Conservation (phyloP, 1,140 invertebrate species). For the Conus ventricosus region DNA sequence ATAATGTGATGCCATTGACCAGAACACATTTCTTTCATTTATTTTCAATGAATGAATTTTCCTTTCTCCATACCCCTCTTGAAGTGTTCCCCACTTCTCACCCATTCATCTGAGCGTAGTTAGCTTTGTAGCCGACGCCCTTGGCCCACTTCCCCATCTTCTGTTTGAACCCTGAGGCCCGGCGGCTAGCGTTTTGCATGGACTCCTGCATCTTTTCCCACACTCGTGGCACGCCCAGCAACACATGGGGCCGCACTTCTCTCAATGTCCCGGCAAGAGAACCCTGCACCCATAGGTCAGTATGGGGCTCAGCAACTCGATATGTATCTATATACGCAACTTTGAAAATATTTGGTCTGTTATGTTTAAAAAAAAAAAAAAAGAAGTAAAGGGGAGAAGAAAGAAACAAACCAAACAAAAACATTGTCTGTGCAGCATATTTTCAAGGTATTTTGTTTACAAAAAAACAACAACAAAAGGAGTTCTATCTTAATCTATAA, state of each 20-base stretch:
- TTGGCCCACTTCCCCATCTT: conserved; percentile 87
- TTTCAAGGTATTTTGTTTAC: too few species aligned
- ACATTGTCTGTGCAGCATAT: too few species aligned
- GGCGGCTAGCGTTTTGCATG: conserved; percentile 81
- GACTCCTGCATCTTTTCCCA: conserved; percentile 96
- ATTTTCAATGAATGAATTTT: too few species aligned
- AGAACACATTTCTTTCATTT: too few species aligned
- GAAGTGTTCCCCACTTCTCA: conserved; percentile 60
- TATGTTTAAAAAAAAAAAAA: too few species aligned
- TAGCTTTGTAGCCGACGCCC: conserved; percentile 83
- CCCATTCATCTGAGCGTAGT: conserved; percentile 85
- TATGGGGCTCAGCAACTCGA: too few species aligned
- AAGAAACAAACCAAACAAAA: too few species aligned
- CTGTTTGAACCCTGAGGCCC: conserved; percentile 81
- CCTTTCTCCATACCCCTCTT: too few species aligned
- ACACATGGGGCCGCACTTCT: conserved; percentile 86
- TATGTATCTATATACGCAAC: conserved; percentile 68
- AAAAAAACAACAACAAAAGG: too few species aligned
- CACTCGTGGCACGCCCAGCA: conserved; percentile 91
- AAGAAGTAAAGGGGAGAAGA: too few species aligned
- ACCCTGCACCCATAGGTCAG: conserved; percentile 75
- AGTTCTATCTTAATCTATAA: too few species aligned
- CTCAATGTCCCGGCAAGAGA: conserved; percentile 84
- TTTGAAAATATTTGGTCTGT: conserved; percentile 76
- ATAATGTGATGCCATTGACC: too few species aligned